Base-by-base conservation (phyloP, 1,140 invertebrate species). In the Callitettix versicolor region DNA sequence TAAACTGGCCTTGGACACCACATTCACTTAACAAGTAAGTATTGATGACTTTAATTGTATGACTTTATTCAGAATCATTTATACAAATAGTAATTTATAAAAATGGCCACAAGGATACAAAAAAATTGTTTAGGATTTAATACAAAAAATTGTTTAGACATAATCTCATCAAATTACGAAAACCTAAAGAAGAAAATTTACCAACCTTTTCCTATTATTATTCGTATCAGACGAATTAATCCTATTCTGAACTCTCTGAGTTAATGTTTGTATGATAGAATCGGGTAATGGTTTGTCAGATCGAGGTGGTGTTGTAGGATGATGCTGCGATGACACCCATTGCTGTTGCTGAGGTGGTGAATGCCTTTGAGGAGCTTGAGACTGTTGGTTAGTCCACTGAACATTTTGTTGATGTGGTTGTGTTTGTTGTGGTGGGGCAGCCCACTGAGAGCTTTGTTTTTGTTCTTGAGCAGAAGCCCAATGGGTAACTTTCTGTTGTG, bases 251-350 rank as follows among this genome's bases (percentile, higher is more conserved):
- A 84, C 81, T 58, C 82, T 73, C 64, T 84, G 81, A 1, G 82
- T 85, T 3, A 85, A 67, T 17, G 81, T 83, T 63, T 84, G 79
- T 60, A 85, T 85, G 34, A 85, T 79, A 17, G 81, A 75, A 66
- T 85, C 82, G 1, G 83, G 82, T 58, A 85, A 58, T 64, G 81
- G 72, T 78, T 84, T 73, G 36, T 61, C 63, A 63, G 60, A 72
- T 63, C 42, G 22, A 22, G 14, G 46, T n/a, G 49, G 55, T 33
- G 50, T 14, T 36, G 26, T 30, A 30, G 26, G 26, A 30, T 30
- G 26, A 30, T 30, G 26, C 24, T 30, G 26, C 9, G 26, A 4
- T 30, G 26, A 30, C 30, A 49, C 47, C 46, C 47, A 56, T 33
- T 30, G 26, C 9, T 30, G 26, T 30, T 30, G 26, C 26, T 49